A percentile compares a stretch with the other conserved stretches of the same genome.
Conservation (phyloP, 2,888 invertebrate species). For the Phragmatobia fuliginosa region DNA sequence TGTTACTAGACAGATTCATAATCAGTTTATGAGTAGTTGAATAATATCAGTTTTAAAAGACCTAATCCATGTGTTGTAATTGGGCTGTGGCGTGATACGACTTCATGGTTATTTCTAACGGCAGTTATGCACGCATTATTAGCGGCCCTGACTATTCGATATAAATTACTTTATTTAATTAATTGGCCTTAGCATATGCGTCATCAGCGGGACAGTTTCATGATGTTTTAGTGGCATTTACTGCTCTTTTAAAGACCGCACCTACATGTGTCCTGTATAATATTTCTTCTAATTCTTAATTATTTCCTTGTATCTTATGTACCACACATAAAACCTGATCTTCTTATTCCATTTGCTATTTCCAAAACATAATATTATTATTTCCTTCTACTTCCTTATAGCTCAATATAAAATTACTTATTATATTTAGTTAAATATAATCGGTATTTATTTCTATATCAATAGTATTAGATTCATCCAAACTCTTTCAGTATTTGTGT, state of each 20-base stretch:
- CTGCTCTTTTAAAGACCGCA: not conserved
- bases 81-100: conserved; percentile 34
- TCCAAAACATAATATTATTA: not conserved
- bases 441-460: no score
- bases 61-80: conserved; percentile 25
- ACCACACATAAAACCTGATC: not conserved
- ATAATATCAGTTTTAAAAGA: conserved; percentile 21
- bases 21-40: no score
- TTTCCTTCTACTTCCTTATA: no score
- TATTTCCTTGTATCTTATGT: not conserved
- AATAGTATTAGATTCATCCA: not conserved
- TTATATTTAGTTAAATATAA: no score
- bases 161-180: conserved; percentile 35
- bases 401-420: no score
- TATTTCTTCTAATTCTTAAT: not conserved
- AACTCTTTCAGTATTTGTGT: not conserved
- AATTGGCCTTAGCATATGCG: conserved; percentile 10
- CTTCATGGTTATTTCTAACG: conserved; percentile 30
- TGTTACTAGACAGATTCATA: conserved; percentile 11
- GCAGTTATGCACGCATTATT: conserved; percentile 27
- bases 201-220: not conserved
- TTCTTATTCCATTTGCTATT: not conserved
- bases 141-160: conserved; percentile 39
- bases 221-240: not conserved
- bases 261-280: not conserved